These are phyloP conservation scores for Rotaria macrura DNA, from an alignment of 2,888 invertebrate genomes.

Conservation along the genomic window DNA sequence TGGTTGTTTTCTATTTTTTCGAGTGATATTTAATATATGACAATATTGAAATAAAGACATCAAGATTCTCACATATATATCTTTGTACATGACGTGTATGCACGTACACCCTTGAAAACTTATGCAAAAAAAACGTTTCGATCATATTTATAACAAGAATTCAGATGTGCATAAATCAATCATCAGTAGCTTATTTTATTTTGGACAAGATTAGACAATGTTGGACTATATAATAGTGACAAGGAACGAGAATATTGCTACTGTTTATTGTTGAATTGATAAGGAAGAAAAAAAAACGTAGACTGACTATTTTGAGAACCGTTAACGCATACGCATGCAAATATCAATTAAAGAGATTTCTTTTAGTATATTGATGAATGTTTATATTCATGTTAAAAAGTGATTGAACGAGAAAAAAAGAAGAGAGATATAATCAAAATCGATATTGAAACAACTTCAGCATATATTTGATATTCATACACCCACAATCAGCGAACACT, in stretches of 20 bases:
- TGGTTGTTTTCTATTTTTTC: background rate
- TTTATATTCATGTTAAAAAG: background rate
- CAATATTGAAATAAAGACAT: background rate
- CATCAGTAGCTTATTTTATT: background rate
- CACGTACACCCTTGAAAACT: background rate
- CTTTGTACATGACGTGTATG: background rate
- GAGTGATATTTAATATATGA: background rate
- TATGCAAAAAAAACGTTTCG: background rate
- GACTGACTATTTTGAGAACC: background rate
- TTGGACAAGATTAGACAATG: background rate
- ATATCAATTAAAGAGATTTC: background rate
- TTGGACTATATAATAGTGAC: background rate
- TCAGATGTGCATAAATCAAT: background rate
- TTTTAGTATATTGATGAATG: background rate
- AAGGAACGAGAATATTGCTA: background rate
- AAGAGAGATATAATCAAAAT: background rate
- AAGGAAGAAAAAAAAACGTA: background rate
- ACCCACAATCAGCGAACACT: background rate
- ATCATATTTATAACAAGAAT: background rate
- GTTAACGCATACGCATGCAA: background rate
- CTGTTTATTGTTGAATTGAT: background rate
- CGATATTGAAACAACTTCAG: slow-evolving; percentile 1
- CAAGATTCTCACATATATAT: background rate
- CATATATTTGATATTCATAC: background rate
- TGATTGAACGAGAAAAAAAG: background rate